Evolutionary conservation across 2,797 vertebrate genomes (phyloP), one percentile per base, ranked within the genome.

Genomic region (Sebastes melanostomus): DNA sequence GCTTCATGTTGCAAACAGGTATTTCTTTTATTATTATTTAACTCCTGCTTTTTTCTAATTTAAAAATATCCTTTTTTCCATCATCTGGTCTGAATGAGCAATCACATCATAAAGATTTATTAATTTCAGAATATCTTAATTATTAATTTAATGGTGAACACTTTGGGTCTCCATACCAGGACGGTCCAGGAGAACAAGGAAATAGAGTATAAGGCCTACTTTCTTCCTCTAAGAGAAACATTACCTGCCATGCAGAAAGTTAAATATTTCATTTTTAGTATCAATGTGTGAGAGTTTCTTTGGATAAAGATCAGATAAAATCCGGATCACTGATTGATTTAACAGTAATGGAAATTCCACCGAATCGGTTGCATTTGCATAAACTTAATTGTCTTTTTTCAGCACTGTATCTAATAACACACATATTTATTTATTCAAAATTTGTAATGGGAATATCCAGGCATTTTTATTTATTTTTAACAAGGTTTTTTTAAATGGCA

Each of bases 1-100:
- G 42, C 42, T 46, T 46, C 16, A 6, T 46, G 6, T 46, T 6
- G 13, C 38, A 42, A 42, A 42, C 38, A 42, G 2, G 13, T 42
- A 5, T 38, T 38, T 32, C 0, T 1, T 42, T 38, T 16, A 16
- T 38, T 38, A 38, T 38, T 46, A 46, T 18, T 46, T 46, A 46
- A 46, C 6, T 16, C 38, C 6, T 0, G 42, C 6, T 38, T 38
- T 46, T 16, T 16, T 46, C 0, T 3, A 0, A 46, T 46, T 46
- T 16, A 0, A 42, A 42, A 14, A 42, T 42, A 16, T 42, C 12
- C 38, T 14, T 42, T 42, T 42, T 42, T 42, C 38, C 38, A 42
- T 16, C 38, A 16, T 42, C 38, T 42, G 50, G 0, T 52, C n/a
- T 54, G n/a, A 54, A 22, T 27, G 13, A 58, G 13, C 24, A 58